phyloP scores from a whole-genome alignment of 2,888 invertebrate species.

The Hirtodrosophila trivittata region DNA sequence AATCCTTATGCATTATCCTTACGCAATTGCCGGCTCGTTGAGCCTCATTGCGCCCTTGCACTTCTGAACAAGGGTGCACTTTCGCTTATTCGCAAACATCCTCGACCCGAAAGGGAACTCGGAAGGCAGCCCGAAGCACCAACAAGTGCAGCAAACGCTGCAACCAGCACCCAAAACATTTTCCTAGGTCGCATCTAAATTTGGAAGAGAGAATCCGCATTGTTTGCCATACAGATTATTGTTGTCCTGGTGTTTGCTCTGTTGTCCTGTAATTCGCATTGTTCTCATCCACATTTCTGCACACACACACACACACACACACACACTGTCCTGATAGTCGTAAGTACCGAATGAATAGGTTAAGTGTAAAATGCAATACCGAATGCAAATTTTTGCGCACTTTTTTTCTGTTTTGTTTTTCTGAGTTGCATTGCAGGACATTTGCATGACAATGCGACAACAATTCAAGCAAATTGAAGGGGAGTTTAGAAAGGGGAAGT shows the following conservation, averaged over 20 bases:
- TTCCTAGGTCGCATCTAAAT: constrained; percentile 21
- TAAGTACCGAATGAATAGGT: constrained; percentile 19
- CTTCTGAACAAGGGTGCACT: constrained; percentile 54
- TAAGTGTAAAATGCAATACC: constrained; percentile 31
- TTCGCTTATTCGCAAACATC: constrained; percentile 46
- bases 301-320: constrained; percentile 27
- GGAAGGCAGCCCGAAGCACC: constrained; percentile 14
- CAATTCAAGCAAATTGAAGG: constrained; percentile 6
- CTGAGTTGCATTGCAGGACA: constrained; percentile 23
- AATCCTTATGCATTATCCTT: constrained; percentile 56
- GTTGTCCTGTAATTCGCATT: constrained; percentile 15
- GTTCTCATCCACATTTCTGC: constrained; percentile 38
- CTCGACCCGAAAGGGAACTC: constrained; percentile 6
- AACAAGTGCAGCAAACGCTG: constrained; percentile 50
- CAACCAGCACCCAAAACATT: constrained; percentile 13
- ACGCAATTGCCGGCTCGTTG: constrained; percentile 57
- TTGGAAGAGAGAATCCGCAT: constrained; percentile 27
- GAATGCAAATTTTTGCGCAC: constrained; percentile 39
- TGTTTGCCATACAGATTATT: constrained; percentile 40
- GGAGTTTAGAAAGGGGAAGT: not conserved
- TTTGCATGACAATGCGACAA: constrained; percentile 39
- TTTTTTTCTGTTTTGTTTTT: constrained; percentile 3
- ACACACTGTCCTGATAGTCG: too few species aligned
- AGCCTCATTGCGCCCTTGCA: constrained; percentile 45
- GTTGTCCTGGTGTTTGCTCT: constrained; percentile 19